phyloP scores from a whole-genome alignment of 1,140 invertebrate species.

The Caenorhabditis inopinata region DNA sequence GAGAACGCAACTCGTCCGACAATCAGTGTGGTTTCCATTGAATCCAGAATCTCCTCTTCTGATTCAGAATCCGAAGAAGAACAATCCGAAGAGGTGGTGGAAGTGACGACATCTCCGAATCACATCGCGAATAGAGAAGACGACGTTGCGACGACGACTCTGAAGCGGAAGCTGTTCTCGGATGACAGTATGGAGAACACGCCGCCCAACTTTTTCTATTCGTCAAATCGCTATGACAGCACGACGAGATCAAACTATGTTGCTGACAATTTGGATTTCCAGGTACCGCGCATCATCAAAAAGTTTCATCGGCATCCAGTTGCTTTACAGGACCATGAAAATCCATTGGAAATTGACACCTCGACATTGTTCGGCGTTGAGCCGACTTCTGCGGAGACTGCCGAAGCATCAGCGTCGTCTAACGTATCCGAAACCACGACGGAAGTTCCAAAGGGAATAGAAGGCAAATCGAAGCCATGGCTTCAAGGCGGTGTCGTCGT shows the following conservation, averaged over 20 bases:
- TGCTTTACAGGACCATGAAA: neutral
- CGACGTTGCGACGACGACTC: neutral
- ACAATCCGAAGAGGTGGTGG: neutral
- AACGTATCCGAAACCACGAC: neutral
- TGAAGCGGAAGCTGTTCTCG: constrained; percentile 11
- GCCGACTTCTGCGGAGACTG: neutral
- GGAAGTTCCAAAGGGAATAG: neutral
- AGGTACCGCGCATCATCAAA: too few species aligned
- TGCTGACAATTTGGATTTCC: neutral
- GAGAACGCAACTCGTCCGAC: constrained; percentile 11
- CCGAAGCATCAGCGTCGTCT: neutral
- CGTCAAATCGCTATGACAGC: constrained; percentile 17
- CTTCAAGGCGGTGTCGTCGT: constrained; percentile 8
- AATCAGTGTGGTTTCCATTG: constrained; percentile 3
- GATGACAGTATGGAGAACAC: constrained; percentile 41
- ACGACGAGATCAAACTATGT: constrained; percentile 12
- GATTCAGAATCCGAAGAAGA: neutral
- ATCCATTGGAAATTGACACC: neutral
- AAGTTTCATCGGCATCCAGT: too few species aligned
- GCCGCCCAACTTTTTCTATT: constrained; percentile 29
- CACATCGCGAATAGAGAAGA: neutral
- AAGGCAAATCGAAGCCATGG: neutral
- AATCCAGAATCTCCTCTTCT: neutral
- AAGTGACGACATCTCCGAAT: constrained; percentile 7
- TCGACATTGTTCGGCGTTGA: neutral